A percentile compares a stretch with the other conserved stretches of the same genome.
These are phyloP conservation scores for Mormyrops boulengeri DNA, from an alignment of 2,797 vertebrate genomes.

Conservation along the genomic window DNA sequence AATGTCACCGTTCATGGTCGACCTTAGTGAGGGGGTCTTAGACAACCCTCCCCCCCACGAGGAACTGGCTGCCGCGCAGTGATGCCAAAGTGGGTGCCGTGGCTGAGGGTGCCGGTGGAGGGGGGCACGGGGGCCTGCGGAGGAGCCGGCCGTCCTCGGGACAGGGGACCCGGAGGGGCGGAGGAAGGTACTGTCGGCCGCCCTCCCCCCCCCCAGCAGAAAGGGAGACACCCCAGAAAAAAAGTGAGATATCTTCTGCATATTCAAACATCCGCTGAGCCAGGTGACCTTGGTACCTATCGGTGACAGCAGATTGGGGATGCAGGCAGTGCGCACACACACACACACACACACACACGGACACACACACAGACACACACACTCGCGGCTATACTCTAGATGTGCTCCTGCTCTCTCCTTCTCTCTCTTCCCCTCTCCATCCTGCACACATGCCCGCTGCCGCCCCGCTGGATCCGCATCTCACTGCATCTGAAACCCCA, in stretches of 20 bases:
- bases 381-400: neutral
- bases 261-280: slow-evolving; percentile 26
- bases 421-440: neutral
- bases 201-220: neutral
- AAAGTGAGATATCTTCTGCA: slow-evolving; percentile 15
- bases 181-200: neutral
- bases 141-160: neutral
- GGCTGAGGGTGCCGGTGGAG: neutral
- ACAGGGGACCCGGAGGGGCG: neutral
- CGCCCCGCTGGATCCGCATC: neutral
- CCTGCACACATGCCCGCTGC: neutral
- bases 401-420: neutral
- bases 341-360: neutral
- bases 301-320: neutral
- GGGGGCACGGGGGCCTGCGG: neutral
- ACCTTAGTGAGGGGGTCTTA: neutral
- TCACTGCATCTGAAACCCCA: neutral
- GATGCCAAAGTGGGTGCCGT: neutral
- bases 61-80: slow-evolving; percentile 19
- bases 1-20: neutral
- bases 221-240: slow-evolving; percentile 13
- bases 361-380: neutral
- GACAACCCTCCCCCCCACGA: neutral
- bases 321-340: neutral
- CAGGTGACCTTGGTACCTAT: slow-evolving; percentile 16